Conservation (phyloP, 2,888 invertebrate genomes). For the Masnerella sp. region DNA sequence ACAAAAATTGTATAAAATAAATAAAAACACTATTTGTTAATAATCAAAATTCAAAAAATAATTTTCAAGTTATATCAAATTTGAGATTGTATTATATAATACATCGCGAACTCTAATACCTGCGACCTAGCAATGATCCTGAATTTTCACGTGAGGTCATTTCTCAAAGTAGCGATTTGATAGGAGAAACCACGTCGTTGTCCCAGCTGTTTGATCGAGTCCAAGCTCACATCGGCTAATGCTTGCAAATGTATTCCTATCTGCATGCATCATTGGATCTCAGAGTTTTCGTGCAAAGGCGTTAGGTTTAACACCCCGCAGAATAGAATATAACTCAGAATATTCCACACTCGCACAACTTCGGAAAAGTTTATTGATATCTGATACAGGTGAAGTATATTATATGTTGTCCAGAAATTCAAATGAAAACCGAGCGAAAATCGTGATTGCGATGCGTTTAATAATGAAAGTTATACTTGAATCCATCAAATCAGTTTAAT, state of each 20-base stretch:
- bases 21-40: too few species aligned
- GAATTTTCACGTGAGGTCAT: slow-evolving; percentile 19
- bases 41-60: too few species aligned
- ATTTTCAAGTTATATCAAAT: too few species aligned
- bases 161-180: slow-evolving; percentile 27
- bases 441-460: too few species aligned
- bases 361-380: slow-evolving; percentile 5
- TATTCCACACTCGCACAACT: slow-evolving; percentile 14
- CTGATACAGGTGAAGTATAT: slow-evolving; percentile 20
- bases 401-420: slow-evolving; percentile 8
- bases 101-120: slow-evolving; percentile 14
- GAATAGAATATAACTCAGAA: slow-evolving; percentile 28
- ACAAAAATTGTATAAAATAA: too few species aligned
- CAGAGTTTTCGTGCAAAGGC: slow-evolving; percentile 39
- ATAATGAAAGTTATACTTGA: too few species aligned
- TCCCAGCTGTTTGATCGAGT: slow-evolving; percentile 67
- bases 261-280: slow-evolving; percentile 65
- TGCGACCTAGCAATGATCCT: slow-evolving; percentile 1
- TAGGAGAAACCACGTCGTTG: slow-evolving; percentile 49
- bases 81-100: too few species aligned
- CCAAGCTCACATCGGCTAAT: slow-evolving; percentile 64
- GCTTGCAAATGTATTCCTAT: slow-evolving; percentile 72
- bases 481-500: too few species aligned
- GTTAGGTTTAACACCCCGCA: slow-evolving; percentile 37
- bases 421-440: too few species aligned